Base-by-base conservation (phyloP, 2,797 vertebrate species). In the Microctenopoma lineatum region DNA sequence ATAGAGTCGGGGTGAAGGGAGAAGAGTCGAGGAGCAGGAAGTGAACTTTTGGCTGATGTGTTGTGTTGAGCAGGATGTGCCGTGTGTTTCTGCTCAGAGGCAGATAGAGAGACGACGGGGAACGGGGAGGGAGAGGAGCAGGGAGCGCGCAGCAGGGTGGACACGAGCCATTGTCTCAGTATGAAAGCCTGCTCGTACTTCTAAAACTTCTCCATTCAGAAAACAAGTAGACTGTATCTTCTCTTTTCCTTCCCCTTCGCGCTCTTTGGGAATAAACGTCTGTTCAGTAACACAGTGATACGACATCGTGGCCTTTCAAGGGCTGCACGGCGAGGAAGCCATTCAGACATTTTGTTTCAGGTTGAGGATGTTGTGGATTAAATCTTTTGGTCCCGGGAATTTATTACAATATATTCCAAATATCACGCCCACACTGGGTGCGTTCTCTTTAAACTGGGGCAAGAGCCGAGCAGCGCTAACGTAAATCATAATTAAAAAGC, bases 81-180 rank as follows among this genome's bases (percentile, higher is more conserved):
- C 74, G 84, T 86, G 90, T 93, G 92, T 92, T 93, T 93, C 83
- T 93, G 89, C 90, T 93, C 89, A 87, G 75, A 82, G 83, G 82
- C 84, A 90, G 90, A 92, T 88, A 86, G 75, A 87, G 63, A 67
- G 67, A 75, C 36, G 69, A 77, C 52, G 61, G 80, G 69, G 87
- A 77, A 79, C 41, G 60, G 85, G 79, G 85, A 83, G 79, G 77
- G 88, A 85, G 87, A 86, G 85, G 83, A 86, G 86, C 81, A 81
- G 74, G 84, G 80, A 72, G 84, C 87, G 72, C 86, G 64, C 90
- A 92, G 88, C 88, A 13, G 90, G 90, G 90, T 85, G 89, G 88
- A 90, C 73, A 39, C 2, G 50, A 83, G 85, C 86, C 84, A 93
- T 92, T 92, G 92, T 93, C 90, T 91, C 81, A 80, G 76, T 87